Percentiles rank a stretch among this genome's conserved stretches.
Conservation (phyloP, 2,888 invertebrate genomes). For the Conus canariensis region DNA sequence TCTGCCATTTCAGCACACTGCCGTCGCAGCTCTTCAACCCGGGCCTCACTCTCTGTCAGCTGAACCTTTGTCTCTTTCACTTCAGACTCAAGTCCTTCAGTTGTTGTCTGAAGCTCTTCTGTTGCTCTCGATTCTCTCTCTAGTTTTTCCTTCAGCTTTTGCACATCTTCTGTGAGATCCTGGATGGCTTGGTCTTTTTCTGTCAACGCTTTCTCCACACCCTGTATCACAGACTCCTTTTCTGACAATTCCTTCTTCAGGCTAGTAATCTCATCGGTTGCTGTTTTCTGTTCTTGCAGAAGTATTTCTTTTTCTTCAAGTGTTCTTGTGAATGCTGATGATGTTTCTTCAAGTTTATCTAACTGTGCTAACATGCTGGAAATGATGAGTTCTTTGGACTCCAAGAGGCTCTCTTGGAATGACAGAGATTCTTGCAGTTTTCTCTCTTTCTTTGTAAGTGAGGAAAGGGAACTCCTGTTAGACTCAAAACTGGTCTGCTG, state of each 20-base stretch:
- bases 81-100: slow-evolving; percentile 26
- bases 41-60: slow-evolving; percentile 16
- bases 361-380: slow-evolving; percentile 19
- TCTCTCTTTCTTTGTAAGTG: not conserved
- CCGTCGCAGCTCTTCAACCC: not conserved
- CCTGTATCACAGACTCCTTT: slow-evolving; percentile 3
- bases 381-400: slow-evolving; percentile 40
- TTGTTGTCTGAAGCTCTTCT: slow-evolving; percentile 3
- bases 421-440: slow-evolving; percentile 12
- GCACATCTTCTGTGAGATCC: slow-evolving; percentile 31
- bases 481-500: slow-evolving; percentile 32
- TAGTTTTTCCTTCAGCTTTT: slow-evolving; percentile 26
- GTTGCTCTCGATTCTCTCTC: slow-evolving; percentile 31
- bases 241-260: slow-evolving; percentile 20
- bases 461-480: slow-evolving; percentile 6
- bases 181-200: slow-evolving; percentile 20
- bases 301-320: slow-evolving; percentile 17
- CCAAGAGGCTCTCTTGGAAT: slow-evolving; percentile 35
- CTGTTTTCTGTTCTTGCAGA: slow-evolving; percentile 17
- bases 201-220: not conserved
- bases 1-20: slow-evolving; percentile 38
- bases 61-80: not conserved
- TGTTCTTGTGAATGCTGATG: not conserved
- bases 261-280: not conserved
- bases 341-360: not conserved